Base-by-base conservation (phyloP, 1,140 invertebrate species). In the Trichomalopsis sarcophagae region DNA sequence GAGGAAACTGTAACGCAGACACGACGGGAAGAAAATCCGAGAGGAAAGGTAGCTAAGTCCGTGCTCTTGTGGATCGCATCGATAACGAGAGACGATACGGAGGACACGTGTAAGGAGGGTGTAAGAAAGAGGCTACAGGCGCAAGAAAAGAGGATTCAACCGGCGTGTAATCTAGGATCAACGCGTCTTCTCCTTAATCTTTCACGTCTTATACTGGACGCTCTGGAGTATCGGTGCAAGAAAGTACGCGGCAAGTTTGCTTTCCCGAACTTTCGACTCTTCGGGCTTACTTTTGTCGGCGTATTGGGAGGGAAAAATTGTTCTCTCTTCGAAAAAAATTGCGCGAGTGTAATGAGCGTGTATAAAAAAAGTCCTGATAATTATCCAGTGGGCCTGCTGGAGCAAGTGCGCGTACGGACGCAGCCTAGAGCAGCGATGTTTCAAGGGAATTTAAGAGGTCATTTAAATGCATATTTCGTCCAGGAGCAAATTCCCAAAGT, bases 91-190 rank as follows among this genome's bases (percentile, higher is more conserved):
- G 14, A n/a, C 71, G 62, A 73, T 44, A 71, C 77, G n/a, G 40
- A 86, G 86, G 87, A 90, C 88, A 89, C 79, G 81, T 90, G 88
- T 89, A 86, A 84, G 87, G 77, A 47, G 74, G 75, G 44, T 77
- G 30, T 62, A 82, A 62, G 86, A 87, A 86, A 86, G 86, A 78
- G 86, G 66, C 85, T 77, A 82, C 85, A 87, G 86, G 84, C 81
- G 84, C 47, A 82, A 88, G 87, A 88, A 92, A 92, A 91, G 91
- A 91, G 89, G 91, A 92, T 92, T 90, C 87, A 82, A 86, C 85
- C 82, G 88, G 84, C 87, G 86, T 88, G 85, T 90, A 91, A 92
- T 91, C 91, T 91, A 87, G 87, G 88, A 87, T 91, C 88, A 89
- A 90, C 89, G 87, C 86, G 88, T 88, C 75, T 82, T 82, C 44